Evolutionary conservation across 2,888 invertebrate genomes (phyloP), one percentile per base, ranked within the genome.

Genomic region (Amitus sp.): DNA sequence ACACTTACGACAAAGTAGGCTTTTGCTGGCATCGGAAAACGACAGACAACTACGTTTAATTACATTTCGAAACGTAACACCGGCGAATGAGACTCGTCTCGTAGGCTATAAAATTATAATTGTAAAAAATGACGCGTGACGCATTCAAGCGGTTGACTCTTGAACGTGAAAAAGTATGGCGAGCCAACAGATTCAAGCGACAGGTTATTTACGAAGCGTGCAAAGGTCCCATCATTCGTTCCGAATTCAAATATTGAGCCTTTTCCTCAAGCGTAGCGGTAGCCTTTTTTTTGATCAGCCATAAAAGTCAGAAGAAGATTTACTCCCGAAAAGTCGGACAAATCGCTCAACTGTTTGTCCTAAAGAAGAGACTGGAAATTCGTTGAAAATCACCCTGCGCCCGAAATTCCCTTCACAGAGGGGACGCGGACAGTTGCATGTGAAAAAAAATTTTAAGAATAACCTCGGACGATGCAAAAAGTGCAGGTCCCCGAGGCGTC

Each of bases 321-420:
- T 12, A 34, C 13, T 34, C 10, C 10, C 34, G 33, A 45, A 42
- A 42, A 20, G 10, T 54, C 28, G 39, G n/a, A 20, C 23, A 23
- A 23, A 23, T 23, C 23, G 4, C 3, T 23, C 4, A 23, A 23
- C 23, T 23, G 13, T 18, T 18, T 23, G 13, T 18, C 12, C 27
- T 27, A 34, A 6, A 10, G 12, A 6, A 12, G 20, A 40, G n/a
- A 5, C 23, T 7, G 42, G 17, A 47, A 20, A 39, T 23, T 23
- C 23, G 23, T 23, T 10, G 27, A 56, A 39, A 28, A n/a, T 47
- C 15, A n/a, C 7, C 50, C 13, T 50, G 23, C 7, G 23, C 7
- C 7, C 39, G 53, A 60, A 58, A 51, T 19, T 49, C 30, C 53
- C 57, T 64, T 66, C 59, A 65, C 68, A 68, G 68, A 61, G 66